Evolutionary conservation across 2,797 vertebrate species (phyloP).

Genomic region (Parauchenoglanis ngamensis): DNA sequence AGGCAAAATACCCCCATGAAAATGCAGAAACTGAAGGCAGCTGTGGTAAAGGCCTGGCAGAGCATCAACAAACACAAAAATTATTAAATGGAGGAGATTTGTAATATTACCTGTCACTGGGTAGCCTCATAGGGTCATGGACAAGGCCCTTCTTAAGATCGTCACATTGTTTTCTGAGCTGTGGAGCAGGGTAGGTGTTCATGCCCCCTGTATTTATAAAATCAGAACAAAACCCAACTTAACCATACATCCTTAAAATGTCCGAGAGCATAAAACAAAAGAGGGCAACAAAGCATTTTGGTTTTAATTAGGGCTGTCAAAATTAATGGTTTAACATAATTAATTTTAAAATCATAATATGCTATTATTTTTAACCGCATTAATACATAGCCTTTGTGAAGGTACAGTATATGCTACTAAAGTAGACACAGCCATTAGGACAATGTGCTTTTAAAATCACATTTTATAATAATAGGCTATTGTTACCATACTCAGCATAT

Average conservation of each 20-base stretch:
- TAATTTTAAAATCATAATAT: neutral
- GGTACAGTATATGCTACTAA: neutral
- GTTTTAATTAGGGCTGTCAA: neutral
- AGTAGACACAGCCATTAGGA: neutral
- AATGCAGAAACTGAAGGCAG: neutral
- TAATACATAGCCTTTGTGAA: neutral
- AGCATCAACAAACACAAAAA: neutral
- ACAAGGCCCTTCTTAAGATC: constrained; percentile 32
- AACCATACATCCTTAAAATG: neutral
- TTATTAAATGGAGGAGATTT: neutral
- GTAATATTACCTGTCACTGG: constrained; percentile 39
- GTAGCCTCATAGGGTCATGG: constrained; percentile 25
- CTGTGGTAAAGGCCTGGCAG: neutral
- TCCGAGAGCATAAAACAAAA: neutral
- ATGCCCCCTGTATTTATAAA: constrained; percentile 69
- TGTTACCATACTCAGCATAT: neutral
- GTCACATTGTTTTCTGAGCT: constrained; percentile 69
- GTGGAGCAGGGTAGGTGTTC: constrained; percentile 75
- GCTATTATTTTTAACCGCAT: neutral
- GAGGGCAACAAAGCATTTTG: neutral
- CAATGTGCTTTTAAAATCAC: neutral
- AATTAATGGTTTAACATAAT: neutral
- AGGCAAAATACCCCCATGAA: neutral
- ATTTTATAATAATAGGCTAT: neutral
- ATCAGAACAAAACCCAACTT: neutral